Base-by-base conservation (phyloP, 2,797 vertebrate genomes). In the Crossoptilon crossoptilon region DNA sequence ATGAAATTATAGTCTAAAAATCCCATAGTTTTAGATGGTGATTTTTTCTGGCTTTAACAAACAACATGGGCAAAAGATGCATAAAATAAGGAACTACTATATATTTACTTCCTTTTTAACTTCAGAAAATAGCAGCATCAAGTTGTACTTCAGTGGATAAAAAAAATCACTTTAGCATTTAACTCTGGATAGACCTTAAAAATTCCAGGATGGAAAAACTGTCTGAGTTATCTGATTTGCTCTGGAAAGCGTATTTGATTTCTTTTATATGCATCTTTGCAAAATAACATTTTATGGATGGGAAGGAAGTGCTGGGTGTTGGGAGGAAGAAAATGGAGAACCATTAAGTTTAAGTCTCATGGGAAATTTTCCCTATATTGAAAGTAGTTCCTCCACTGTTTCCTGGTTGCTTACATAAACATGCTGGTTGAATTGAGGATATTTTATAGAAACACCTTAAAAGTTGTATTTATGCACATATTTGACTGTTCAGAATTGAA, bases 121-220 rank as follows among this genome's bases (percentile, higher is more conserved):
- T 90, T 93, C 46, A 86, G 56, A 63, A 85, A 84, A 77, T 29
- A 16, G 44, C 68, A 46, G 26, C 31, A 59, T 87, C 44, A 74
- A 90, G 55, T 59, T 51, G n/a, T 66, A 53, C 60, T 73, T 92
- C 85, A 73, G 23, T 56, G 92, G 73, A 89, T 93, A 77, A 55
- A 95, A 95, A 87, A 60, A 84, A 51, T 67, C 53, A 71, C 89
- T 89, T 71, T 53, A 90, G 59, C 90, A 48, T 84, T 96, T 95
- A 86, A 76, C 56, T 77, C 24, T 87, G 39, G 26, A 17, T 88
- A 88, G 37, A 76, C 86, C 80, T 89, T 88, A 95, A 94, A 94
- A 74, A 92, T 94, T 92, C 48, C 59, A 94, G 29, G 66, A 55
- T 64, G 46, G 41, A 94, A 92, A 92, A 66, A 71, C 43, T 43